Base-by-base conservation (phyloP, 2,113 vertebrate genomes). In the Arvicanthis niloticus region DNA sequence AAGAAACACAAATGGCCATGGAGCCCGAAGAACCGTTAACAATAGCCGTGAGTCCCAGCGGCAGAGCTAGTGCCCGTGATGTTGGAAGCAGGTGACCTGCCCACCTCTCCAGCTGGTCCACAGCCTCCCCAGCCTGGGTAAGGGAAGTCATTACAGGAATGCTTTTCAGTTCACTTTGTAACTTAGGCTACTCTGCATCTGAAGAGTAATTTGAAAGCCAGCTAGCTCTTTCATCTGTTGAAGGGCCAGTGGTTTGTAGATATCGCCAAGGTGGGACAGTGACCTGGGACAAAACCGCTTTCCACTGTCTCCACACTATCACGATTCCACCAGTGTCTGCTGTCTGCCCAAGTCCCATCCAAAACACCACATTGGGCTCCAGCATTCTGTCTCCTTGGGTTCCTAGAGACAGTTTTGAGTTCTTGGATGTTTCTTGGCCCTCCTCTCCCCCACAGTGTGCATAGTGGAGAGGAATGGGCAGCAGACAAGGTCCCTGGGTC, bases 341-440 rank as follows among this genome's bases (percentile, higher is more conserved):
- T 62, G 29, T 11, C 76, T 58, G n/a, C 21, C 37, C 34, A 42
- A 42, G 5, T 7, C 34, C 62, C 62, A 6, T 1, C 51, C 17
- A 7, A 42, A 42, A 21, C 8, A 51, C 26, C 34, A 60, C 26
- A 0, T 1, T 1, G 3, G 24, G 2, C 5, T 58, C 34, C 11
- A 21, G 7, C 0, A 0, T 13, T 34, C 5, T 0, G 0, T 3
- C 21, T 40, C 62, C 65, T 53, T 8, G n/a, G 21, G 29, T 5
- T 56, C 56, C 45, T 48, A 37, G 0, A 26, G 42, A 73, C 76
- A 16, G 24, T n/a, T 7, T 0, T 6, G 0, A 4, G 3, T 19
- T 62, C 77, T 60, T 29, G 1, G 7, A 11, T 13, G 22, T 7
- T 3, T 26, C 37, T n/a, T 4, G 75, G 29, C 16, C 62, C 16